These are phyloP conservation scores for Etheostoma spectabile DNA, from an alignment of 2,113 vertebrate genomes.

Conservation along the genomic window DNA sequence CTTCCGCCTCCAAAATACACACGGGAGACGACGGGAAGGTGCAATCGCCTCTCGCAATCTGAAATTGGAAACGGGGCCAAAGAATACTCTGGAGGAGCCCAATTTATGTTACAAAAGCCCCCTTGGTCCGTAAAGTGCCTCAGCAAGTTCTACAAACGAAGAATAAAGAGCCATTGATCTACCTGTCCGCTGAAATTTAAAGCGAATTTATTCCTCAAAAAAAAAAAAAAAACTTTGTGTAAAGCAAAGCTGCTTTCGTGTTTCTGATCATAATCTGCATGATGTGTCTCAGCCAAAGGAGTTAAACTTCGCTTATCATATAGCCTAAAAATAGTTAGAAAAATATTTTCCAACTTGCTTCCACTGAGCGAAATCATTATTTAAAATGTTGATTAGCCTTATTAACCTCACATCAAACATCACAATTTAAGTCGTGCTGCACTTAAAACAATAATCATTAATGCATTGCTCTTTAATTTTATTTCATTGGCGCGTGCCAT, in stretches of 20 bases:
- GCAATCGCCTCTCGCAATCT: slow-evolving; percentile 69
- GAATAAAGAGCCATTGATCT: slow-evolving; percentile 23
- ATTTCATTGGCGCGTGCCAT: background rate
- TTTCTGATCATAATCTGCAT: background rate
- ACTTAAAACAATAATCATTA: background rate
- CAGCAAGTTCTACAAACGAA: background rate
- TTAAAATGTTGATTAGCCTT: background rate
- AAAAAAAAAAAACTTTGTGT: background rate
- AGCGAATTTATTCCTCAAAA: background rate
- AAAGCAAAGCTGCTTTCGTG: background rate
- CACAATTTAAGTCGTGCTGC: background rate
- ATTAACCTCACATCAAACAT: background rate
- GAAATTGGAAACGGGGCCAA: slow-evolving; percentile 69
- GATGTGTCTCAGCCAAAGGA: background rate
- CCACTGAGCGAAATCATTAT: too few relatives aligned
- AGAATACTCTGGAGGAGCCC: slow-evolving; percentile 33
- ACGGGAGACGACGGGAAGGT: slow-evolving; percentile 68
- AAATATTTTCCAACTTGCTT: background rate
- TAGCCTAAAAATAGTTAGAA: background rate
- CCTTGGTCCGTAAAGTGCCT: background rate
- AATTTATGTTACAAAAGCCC: slow-evolving; percentile 33
- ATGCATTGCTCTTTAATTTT: background rate
- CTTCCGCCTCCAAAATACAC: slow-evolving; percentile 78
- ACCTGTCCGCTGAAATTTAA: slow-evolving; percentile 5
- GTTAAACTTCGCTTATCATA: background rate